Percentiles rank a stretch among this genome's conserved stretches.
Evolutionary conservation across 2,797 vertebrate genomes (phyloP).

Genomic region (Naso thynnoides): DNA sequence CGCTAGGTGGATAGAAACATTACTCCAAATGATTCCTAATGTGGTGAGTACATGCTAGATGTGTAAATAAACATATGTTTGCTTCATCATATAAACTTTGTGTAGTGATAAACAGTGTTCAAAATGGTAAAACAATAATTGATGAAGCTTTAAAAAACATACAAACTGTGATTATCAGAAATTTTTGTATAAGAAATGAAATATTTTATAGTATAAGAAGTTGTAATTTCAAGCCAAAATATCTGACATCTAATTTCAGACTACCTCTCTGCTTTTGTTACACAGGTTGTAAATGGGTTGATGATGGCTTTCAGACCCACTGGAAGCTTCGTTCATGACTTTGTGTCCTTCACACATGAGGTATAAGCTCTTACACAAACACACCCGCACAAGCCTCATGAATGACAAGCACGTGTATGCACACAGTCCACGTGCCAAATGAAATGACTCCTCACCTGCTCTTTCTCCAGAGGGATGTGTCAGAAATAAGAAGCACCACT

Average conservation of each 20-base stretch:
- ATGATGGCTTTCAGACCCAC: conserved; percentile 74
- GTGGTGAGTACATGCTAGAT: neutral
- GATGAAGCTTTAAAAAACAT: neutral
- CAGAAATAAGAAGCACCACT: conserved; percentile 72
- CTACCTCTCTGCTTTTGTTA: neutral
- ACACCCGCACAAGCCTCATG: neutral
- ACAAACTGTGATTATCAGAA: neutral
- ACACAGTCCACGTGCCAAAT: neutral
- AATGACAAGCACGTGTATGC: neutral
- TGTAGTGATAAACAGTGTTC: neutral
- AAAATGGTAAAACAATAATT: neutral
- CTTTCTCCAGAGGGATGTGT: conserved; percentile 70
- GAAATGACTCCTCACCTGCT: neutral
- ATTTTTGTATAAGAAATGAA: neutral
- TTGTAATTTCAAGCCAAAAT: neutral
- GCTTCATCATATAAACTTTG: neutral
- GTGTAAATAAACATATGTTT: neutral
- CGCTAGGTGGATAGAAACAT: no score
- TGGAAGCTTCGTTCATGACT: conserved; percentile 78
- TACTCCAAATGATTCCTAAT: no score
- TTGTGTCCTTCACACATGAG: conserved; percentile 80
- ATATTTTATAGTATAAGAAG: no score
- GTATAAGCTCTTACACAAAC: conserved; percentile 46
- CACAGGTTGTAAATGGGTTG: conserved; percentile 74
- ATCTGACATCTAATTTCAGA: neutral